Percentiles rank a stretch among this genome's conserved stretches.
Conservation (phyloP, 2,797 vertebrate species). For the Muscicapa comitata region DNA sequence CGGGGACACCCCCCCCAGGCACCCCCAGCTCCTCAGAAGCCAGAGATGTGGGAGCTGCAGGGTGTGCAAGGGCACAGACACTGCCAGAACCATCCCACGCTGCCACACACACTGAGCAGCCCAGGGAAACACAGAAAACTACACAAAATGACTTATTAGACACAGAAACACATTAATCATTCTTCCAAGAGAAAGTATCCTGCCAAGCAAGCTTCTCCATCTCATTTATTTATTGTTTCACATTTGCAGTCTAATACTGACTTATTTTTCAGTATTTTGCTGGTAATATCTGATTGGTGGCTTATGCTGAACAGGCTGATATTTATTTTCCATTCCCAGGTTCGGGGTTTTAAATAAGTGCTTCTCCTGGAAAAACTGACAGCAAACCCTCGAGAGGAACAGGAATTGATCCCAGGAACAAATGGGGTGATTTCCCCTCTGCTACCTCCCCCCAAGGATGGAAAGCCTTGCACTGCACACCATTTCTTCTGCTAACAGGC, state of each 20-base stretch:
- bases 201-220: not conserved
- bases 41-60: not conserved
- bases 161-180: not conserved
- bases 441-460: not conserved
- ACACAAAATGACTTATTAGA: not conserved
- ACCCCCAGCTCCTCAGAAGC: not conserved
- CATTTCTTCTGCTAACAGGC: not conserved
- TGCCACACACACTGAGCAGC: not conserved
- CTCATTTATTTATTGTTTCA: conserved; percentile 4
- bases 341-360: not conserved
- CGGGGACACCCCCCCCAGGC: not conserved
- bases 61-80: rapidly evolving
- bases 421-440: not conserved
- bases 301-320: not conserved
- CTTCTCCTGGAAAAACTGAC: not conserved
- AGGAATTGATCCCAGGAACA: not conserved
- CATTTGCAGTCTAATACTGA: not conserved
- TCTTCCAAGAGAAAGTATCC: not conserved
- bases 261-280: not conserved
- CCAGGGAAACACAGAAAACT: not conserved
- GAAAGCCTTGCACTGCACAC: not conserved
- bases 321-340: conserved; percentile 7
- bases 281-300: not conserved
- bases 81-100: rapidly evolving
- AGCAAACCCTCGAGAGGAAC: not conserved